Base-by-base conservation (phyloP, 2,113 vertebrate species). In the Cyprinodon brontotheroides region DNA sequence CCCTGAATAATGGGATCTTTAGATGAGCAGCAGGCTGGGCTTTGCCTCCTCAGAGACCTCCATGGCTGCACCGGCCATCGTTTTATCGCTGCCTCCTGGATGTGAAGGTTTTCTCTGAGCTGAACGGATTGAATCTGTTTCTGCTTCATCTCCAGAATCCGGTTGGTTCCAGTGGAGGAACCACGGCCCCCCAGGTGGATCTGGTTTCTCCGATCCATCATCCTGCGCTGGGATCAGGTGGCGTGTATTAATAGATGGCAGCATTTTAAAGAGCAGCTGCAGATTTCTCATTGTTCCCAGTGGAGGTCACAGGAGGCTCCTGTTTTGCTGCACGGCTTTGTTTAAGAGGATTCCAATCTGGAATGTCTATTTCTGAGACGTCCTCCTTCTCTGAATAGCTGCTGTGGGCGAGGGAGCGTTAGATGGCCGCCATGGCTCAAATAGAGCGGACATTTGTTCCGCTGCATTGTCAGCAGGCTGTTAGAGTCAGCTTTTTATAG, bases 381-480 rank as follows among this genome's bases (percentile, higher is more conserved):
- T 59, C 60, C 75, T 57, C 82, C 87, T 85, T 75, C 86, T 83
- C 78, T 80, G 74, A 87, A 90, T 89, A 84, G 79, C 78, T 80
- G 74, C 37, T 84, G 53, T 40, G 36, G 72, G 69, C 81, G 68
- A 72, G 48, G 72, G 68, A 69, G 78, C 90, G 86, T 87, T 81
- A 85, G 85, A 93, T 91, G 90, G 84, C 70, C 69, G 69, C 77
- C 84, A 86, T 69, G 70, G 74, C 82, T 70, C 78, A 84, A 62
- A 79, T 75, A 80, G 81, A 73, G 67, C 72, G 82, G 82, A 85
- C 90, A 89, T 87, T 89, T 82, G 86, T 92, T 75, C 79, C n/a
- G 60, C 72, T 68, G 78, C 89, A 90, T 80, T 68, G 81, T 86
- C 62, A 74, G 75, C 11, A 39, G 84, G 70, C 79, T 71, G 70